Percentiles rank a stretch among this genome's conserved stretches.
These are phyloP conservation scores for Sinodicranocentrus sp. DNA, from an alignment of 2,888 invertebrate species.

Conservation along the genomic window DNA sequence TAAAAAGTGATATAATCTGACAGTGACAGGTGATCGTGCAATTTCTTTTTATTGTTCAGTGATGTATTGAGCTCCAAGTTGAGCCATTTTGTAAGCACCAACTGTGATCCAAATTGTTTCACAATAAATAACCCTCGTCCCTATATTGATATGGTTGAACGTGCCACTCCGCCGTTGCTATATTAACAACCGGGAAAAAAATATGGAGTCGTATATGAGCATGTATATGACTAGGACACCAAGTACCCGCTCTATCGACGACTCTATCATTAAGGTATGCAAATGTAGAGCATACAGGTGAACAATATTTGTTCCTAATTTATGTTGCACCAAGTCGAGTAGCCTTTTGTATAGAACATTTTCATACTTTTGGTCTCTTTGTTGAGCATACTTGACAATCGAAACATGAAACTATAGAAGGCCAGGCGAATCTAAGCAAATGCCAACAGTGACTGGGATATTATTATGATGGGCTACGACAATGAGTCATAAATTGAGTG, in stretches of 20 bases:
- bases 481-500: constrained; percentile 33
- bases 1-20: too few relatives aligned
- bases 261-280: constrained; percentile 65
- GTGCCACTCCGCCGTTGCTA: constrained; percentile 1
- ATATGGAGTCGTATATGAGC: constrained; percentile 61
- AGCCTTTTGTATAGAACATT: too few relatives aligned
- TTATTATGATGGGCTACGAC: constrained; percentile 1
- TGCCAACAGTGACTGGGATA: not conserved
- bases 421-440: too few relatives aligned
- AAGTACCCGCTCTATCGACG: constrained; percentile 62
- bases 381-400: too few relatives aligned
- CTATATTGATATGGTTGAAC: constrained; percentile 2
- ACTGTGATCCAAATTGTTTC: not conserved
- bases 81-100: constrained; percentile 10
- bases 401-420: too few relatives aligned
- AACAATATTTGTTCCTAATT: not conserved
- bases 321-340: too few relatives aligned
- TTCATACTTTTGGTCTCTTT: too few relatives aligned
- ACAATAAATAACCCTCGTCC: not conserved
- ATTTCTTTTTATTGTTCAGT: too few relatives aligned
- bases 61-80: too few relatives aligned
- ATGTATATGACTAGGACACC: constrained; percentile 58
- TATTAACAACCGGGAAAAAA: not conserved
- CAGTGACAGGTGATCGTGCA: too few relatives aligned
- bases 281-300: not conserved